Evolutionary conservation across 2,888 invertebrate genomes (phyloP), one percentile per base, ranked within the genome.

Genomic region (Rapana venosa): DNA sequence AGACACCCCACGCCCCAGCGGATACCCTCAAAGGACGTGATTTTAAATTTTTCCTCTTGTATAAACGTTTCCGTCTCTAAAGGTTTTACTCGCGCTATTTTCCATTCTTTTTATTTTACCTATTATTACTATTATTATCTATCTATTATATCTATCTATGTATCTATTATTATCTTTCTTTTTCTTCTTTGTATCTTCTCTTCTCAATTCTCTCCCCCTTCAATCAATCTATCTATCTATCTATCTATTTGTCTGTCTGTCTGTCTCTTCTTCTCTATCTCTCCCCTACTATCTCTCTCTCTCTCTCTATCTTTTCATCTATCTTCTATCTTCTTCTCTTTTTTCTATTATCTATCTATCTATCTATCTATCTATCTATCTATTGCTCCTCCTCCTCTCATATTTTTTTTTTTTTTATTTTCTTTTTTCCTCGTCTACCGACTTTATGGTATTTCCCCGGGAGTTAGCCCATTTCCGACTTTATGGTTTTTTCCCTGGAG

Each of bases 1-100:
- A 26, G 74, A 36, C 17, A n/a, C 74, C 20, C 79, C 8, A 81
- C 83, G 8, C 88, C 26, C 30, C 83, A 1, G 83, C 88, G 2
- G 88, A 88, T 58, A 83, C 88, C 17, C 36, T n/a, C n/a, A n/a
- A n/a, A n/a, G n/a, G n/a, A n/a, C n/a, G n/a, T n/a, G n/a, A n/a
- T n/a, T n/a, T n/a, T n/a, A n/a, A n/a, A n/a, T n/a, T 88, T 61
- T n/a, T 32, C 1, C 6, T 13, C 13, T 20, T 88, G 81, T 88
- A 88, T 66, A 88, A n/a, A 88, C 88, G 88, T 83, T 11, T 83
- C 88, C 15, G 20, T 88, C 26, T 83, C 88, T 0, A 87, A 87
- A 87, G 81, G 81, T 83, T 47, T 47, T 47, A 47, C 8, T 47
- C 47, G 2, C 47, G 2, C 47, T 47, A 2, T 47, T 8, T 47